These are phyloP conservation scores for Globodera rostochiensis DNA, from an alignment of 1,140 invertebrate species.

Conservation along the genomic window DNA sequence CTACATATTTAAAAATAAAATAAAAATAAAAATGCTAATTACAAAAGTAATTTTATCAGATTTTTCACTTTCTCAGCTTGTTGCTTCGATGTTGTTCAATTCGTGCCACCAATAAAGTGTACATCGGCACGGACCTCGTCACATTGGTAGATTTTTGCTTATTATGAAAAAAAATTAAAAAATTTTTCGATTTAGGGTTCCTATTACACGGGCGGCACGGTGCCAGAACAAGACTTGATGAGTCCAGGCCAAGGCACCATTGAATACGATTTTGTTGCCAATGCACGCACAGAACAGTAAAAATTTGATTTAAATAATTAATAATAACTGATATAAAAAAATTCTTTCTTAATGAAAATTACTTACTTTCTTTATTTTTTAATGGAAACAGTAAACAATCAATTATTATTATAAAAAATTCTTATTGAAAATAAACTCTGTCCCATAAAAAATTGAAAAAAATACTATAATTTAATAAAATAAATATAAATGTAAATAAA, in stretches of 20 bases:
- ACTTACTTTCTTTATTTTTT: no score
- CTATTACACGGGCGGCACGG: constrained; percentile 49
- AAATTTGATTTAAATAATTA: not conserved
- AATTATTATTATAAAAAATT: no score
- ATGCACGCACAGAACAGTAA: constrained; percentile 62
- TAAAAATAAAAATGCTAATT: not conserved
- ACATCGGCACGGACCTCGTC: constrained; percentile 64
- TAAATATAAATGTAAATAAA: constrained; percentile 2
- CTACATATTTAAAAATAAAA: no score
- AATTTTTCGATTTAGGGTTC: not conserved
- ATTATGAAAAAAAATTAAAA: not conserved
- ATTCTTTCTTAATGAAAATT: not conserved
- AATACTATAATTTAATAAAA: not conserved
- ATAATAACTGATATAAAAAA: not conserved
- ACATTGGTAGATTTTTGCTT: constrained; percentile 46
- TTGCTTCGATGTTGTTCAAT: constrained; percentile 60
- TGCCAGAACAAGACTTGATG: constrained; percentile 54
- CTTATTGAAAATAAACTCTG: not conserved
- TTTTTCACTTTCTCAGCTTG: constrained; percentile 45
- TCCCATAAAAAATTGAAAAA: not conserved
- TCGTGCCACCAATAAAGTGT: constrained; percentile 52
- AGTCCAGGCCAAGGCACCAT: constrained; percentile 43
- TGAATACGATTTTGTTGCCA: constrained; percentile 63
- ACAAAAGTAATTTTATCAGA: constrained; percentile 18
- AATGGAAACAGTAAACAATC: no score